Conservation (phyloP, 2,113 vertebrate genomes). For the Willisornis vidua region DNA sequence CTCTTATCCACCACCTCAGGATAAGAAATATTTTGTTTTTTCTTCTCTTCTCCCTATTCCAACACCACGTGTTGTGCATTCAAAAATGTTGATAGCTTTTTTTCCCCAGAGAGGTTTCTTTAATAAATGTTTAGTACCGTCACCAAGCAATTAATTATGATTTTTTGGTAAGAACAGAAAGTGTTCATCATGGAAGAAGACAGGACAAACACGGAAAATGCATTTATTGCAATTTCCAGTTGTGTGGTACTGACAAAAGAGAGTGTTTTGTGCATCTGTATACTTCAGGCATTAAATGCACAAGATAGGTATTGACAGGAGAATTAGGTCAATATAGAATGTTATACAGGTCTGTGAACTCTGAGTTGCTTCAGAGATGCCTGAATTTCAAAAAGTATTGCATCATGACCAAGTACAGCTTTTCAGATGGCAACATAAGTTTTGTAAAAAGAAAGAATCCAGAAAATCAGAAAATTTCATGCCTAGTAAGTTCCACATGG, state of each 20-base stretch:
- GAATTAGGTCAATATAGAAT: not conserved
- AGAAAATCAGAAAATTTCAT: not conserved
- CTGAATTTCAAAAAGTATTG: not conserved
- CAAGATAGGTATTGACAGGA: not conserved
- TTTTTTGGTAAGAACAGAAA: not conserved
- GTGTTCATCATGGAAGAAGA: not conserved
- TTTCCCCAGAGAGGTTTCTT: not conserved
- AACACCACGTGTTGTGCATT: not conserved
- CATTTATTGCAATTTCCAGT: not conserved
- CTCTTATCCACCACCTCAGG: not conserved
- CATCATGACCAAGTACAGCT: not conserved
- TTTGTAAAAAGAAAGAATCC: not conserved
- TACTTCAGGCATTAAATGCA: not conserved
- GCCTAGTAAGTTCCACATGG: not conserved
- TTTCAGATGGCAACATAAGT: not conserved
- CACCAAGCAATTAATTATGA: not conserved
- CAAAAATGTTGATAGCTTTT: not conserved
- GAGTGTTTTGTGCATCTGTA: not conserved
- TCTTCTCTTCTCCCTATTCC: not conserved
- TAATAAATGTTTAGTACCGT: not conserved
- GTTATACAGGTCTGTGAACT: not conserved
- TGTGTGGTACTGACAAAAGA: not conserved
- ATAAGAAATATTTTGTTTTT: not conserved
- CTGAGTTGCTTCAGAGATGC: not conserved
- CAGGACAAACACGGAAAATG: not conserved